Base-by-base conservation (phyloP, 2,113 vertebrate species). In the Phylloscopus whistleri region DNA sequence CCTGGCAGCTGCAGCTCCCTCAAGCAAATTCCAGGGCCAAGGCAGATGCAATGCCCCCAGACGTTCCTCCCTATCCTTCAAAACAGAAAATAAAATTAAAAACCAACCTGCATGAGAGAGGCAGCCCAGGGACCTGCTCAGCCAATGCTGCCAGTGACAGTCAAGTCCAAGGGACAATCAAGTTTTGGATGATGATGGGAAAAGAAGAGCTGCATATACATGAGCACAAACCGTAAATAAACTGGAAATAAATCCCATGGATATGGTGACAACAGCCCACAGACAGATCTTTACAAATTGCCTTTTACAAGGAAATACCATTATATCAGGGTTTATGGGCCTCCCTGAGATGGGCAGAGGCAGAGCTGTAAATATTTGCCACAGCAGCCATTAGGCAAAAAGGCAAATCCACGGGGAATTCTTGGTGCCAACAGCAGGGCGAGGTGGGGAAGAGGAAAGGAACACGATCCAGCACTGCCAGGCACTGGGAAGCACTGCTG, bases 251-350 rank as follows among this genome's bases (percentile, higher is more conserved):
- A 97, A 91, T 80, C 92, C 95, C 91, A 6, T 5, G 78, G 87
- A 74, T 52, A 21, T 15, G 87, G 78, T 86, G 90, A 90, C 90
- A 96, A 92, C 92, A 93, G 90, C 79, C 75, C 74, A 81, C 67
- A 80, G 93, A 82, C 63, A 85, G 93, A 91, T 44, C 91, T 85
- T 80, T 76, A 91, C 85, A 93, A 96, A 95, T 85, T 85, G 90
- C 92, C 93, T 96, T 91, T 92, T 68, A 53, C 68, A 91, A 95
- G 93, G 89, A 95, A 95, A 78, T 93, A 48, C 92, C 93, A 88
- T 94, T 74, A n/a, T 2, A 58, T 15, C 87, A 84, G 90, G 48
- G 59, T 91, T 95, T 92, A 91, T 75, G 91, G 72, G 78, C 75
- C 83, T 69, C 59, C 60, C 84, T 5, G 66, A 44, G 67, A 64